Conservation (phyloP, 2,888 invertebrate genomes). For the Meganola albula region DNA sequence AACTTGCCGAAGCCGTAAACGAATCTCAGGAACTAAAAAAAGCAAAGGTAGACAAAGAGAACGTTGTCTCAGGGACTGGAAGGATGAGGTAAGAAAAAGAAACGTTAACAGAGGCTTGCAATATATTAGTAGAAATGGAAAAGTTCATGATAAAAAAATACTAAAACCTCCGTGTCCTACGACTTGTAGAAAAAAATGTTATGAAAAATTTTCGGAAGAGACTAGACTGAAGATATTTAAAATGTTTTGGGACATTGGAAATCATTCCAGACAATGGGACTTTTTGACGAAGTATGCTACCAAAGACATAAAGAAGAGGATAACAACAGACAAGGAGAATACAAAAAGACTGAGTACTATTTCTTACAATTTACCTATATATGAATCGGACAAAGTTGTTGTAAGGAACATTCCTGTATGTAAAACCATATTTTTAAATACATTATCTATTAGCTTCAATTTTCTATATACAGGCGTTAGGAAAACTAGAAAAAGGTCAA, state of each 20-base stretch:
- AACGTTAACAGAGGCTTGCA: constrained; percentile 8
- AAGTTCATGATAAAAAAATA: constrained; percentile 5
- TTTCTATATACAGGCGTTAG: constrained; percentile 9
- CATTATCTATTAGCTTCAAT: constrained; percentile 10
- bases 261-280: constrained; percentile 9
- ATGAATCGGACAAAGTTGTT: too few relatives aligned
- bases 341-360: constrained; percentile 5
- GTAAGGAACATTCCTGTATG: constrained; percentile 8
- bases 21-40: constrained; percentile 4
- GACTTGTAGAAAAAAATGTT: constrained; percentile 9
- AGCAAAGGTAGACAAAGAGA: constrained; percentile 8
- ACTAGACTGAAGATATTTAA: constrained; percentile 4
- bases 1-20: too few relatives aligned
- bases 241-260: constrained; percentile 9
- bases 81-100: constrained; percentile 6
- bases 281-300: constrained; percentile 8
- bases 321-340: constrained; percentile 5
- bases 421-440: constrained; percentile 9
- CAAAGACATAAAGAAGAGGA: constrained; percentile 6
- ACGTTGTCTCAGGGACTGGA: constrained; percentile 7
- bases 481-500: constrained; percentile 3
- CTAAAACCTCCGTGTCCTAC: constrained; percentile 7
- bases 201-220: constrained; percentile 6
- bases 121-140: constrained; percentile 9
- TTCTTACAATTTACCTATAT: constrained; percentile 7